Conservation (phyloP, 2,113 vertebrate genomes). For the Tenebrosternarchus preto region DNA sequence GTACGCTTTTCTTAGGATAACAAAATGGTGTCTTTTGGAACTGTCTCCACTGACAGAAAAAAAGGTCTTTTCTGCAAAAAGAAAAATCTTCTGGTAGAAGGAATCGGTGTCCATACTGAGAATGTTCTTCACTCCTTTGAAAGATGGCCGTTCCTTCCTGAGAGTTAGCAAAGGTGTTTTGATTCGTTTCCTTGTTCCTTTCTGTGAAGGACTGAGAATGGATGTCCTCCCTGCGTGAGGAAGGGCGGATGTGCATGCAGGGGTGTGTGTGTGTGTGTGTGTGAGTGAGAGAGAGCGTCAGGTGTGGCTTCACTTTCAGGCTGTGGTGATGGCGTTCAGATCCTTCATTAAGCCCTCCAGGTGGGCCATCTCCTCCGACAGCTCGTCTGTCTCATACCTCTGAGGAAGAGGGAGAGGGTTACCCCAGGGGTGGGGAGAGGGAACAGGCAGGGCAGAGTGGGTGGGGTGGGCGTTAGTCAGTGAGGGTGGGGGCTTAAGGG, state of each 20-base stretch:
- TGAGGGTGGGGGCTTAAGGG: slow-evolving; percentile 13
- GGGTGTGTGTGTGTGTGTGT: slow-evolving; percentile 33
- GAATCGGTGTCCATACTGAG: slow-evolving; percentile 69
- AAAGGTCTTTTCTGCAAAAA: slow-evolving; percentile 62
- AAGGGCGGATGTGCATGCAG: slow-evolving; percentile 16
- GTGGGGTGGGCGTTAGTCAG: slow-evolving; percentile 36
- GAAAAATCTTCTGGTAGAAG: slow-evolving; percentile 69
- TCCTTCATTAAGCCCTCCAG: slow-evolving; percentile 99
- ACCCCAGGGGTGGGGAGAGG: slow-evolving; percentile 66
- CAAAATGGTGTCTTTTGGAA: slow-evolving; percentile 58
- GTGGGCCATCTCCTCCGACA: slow-evolving; percentile 99
- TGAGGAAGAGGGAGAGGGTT: slow-evolving; percentile 78
- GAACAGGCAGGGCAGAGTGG: slow-evolving; percentile 61
- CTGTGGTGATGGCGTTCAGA: slow-evolving; percentile 97
- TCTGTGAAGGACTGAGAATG: slow-evolving; percentile 54
- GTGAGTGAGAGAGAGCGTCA: slow-evolving; percentile 61
- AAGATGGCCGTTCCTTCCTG: slow-evolving; percentile 76
- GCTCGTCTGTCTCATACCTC: slow-evolving; percentile 96
- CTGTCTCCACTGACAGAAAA: slow-evolving; percentile 59
- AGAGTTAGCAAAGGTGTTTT: slow-evolving; percentile 70
- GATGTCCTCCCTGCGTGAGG: slow-evolving; percentile 38
- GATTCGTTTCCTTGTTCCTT: slow-evolving; percentile 43
- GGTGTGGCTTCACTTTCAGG: slow-evolving; percentile 81
- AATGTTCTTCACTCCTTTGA: slow-evolving; percentile 67
- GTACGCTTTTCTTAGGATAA: slow-evolving; percentile 69